A percentile compares a stretch with the other conserved stretches of the same genome.
Conservation (phyloP, 2,888 invertebrate genomes). For the Cataglyphis livida region DNA sequence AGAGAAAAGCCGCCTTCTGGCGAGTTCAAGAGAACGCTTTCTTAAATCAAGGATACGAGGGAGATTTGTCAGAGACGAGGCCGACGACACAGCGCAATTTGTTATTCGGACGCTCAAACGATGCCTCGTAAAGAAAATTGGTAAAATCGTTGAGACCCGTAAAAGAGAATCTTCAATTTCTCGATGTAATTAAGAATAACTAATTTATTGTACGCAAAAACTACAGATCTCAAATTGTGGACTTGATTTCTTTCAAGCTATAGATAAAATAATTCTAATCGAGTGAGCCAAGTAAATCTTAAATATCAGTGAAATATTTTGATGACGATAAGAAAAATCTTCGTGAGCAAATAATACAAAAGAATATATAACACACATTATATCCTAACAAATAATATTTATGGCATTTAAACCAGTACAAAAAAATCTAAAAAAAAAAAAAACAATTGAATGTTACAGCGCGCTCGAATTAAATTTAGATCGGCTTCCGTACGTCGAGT, state of each 20-base stretch:
- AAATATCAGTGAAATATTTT: not conserved
- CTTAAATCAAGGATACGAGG: conserved; percentile 69
- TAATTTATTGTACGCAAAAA: not conserved
- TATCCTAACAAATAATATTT: not conserved
- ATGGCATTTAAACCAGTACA: not conserved
- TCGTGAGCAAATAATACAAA: not conserved
- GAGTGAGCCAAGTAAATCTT: not conserved
- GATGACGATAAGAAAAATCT: not conserved
- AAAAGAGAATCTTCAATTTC: not conserved
- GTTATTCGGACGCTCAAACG: conserved; percentile 31
- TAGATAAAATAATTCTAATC: not conserved
- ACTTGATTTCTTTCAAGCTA: not conserved
- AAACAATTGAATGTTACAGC: not conserved
- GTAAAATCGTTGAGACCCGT: not conserved
- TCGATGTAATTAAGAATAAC: not conserved
- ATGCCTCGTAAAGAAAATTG: conserved; percentile 8
- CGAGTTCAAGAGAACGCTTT: conserved; percentile 55
- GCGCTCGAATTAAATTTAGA: not conserved
- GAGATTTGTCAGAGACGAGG: conserved; percentile 69
- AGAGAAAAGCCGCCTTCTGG: conserved; percentile 61
- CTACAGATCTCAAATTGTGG: not conserved
- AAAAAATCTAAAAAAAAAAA: not conserved
- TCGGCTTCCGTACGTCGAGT: too few species aligned
- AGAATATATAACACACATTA: not conserved
- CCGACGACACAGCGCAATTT: conserved; percentile 62